Evolutionary conservation across 1,140 invertebrate species (phyloP).

Genomic region (Plutomurus gul): DNA sequence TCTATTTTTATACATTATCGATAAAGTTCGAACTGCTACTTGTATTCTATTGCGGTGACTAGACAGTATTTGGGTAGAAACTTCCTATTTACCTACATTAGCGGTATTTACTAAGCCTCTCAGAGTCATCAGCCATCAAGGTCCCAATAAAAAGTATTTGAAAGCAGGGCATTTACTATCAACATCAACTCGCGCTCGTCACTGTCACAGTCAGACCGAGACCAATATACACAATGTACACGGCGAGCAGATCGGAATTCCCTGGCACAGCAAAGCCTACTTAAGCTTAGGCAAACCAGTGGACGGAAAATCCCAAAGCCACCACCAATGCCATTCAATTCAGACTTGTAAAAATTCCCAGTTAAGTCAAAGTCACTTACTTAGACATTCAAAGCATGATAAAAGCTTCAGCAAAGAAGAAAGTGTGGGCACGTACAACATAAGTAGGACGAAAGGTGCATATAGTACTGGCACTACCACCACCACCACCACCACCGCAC

Average conservation of each 20-base stretch:
- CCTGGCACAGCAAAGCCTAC: neutral
- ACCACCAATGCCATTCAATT: neutral
- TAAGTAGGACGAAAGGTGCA: neutral
- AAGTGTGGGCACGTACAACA: neutral
- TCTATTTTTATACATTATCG: too few species aligned
- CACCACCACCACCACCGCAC: too few species aligned
- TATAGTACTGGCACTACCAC: neutral
- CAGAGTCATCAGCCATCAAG: neutral
- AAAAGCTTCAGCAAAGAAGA: too few species aligned
- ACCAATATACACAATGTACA: too few species aligned
- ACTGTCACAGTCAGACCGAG: conserved; percentile 1
- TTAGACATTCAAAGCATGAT: conserved; percentile 17
- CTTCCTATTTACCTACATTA: neutral
- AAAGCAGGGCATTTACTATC: neutral
- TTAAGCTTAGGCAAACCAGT: neutral
- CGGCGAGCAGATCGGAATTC: neutral
- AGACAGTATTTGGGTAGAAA: neutral
- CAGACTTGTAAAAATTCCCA: too few species aligned
- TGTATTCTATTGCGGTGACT: too few species aligned
- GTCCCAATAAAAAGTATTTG: neutral
- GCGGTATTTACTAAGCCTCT: neutral
- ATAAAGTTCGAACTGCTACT: too few species aligned
- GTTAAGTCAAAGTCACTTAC: neutral
- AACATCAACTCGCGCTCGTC: neutral
- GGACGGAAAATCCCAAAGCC: neutral